A percentile compares a stretch with the other conserved stretches of the same genome.
Evolutionary conservation across 2,888 invertebrate genomes (phyloP).

Genomic region (Myathropa florea): DNA sequence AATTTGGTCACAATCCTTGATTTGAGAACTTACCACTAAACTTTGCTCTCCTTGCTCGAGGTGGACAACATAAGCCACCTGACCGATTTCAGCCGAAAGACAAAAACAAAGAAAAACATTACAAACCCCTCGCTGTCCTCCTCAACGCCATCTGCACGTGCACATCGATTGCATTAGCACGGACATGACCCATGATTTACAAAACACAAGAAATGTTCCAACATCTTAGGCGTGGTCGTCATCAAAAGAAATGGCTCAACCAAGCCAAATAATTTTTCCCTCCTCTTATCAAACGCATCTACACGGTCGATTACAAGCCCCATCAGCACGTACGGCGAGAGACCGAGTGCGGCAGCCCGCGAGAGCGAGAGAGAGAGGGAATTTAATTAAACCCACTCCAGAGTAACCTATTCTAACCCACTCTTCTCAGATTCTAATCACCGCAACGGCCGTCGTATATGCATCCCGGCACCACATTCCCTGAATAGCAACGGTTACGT

Average conservation of each 20-base stretch:
- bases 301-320: slow-evolving; percentile 31
- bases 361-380: background rate
- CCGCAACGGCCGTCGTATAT: slow-evolving; percentile 18
- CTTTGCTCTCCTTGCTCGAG: too few species aligned
- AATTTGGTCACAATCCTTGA: too few species aligned
- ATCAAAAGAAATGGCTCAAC: background rate
- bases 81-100: too few species aligned
- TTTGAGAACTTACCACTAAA: too few species aligned
- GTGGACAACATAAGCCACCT: too few species aligned
- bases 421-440: slow-evolving; percentile 54
- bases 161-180: too few species aligned
- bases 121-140: too few species aligned
- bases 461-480: slow-evolving; percentile 43
- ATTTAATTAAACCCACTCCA: slow-evolving; percentile 50
- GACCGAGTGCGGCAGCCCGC: background rate
- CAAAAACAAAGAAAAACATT: too few species aligned
- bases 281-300: background rate
- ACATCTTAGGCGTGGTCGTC: too few species aligned
- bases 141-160: too few species aligned
- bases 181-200: too few species aligned
- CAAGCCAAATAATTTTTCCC: background rate
- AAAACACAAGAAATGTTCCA: too few species aligned
- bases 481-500: slow-evolving; percentile 46
- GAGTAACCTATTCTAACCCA: slow-evolving; percentile 54
- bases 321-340: slow-evolving; percentile 50